Evolutionary conservation across 2,113 vertebrate genomes (phyloP), one percentile per base, ranked within the genome.

Genomic region (Myiozetetes cayanensis): DNA sequence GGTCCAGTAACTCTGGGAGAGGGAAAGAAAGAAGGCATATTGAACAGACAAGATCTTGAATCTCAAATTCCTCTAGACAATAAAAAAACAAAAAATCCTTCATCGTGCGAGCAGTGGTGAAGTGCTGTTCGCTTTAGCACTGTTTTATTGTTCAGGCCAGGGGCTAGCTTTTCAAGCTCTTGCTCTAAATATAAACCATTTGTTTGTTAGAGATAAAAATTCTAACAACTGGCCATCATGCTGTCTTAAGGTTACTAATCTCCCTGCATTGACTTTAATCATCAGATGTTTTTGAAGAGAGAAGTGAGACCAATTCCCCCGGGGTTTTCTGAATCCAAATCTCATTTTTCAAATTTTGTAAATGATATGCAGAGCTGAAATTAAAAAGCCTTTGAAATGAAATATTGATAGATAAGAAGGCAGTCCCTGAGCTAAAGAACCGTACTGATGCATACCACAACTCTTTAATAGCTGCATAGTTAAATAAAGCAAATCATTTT

Each of bases 301-400:
- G 85, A 96, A 95, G 92, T 93, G 94, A 96, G 85, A 87, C 62
- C 43, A 68, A 85, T 87, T 89, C 90, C 91, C 92, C 41, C 28
- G 63, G 61, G 97, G 84, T 74, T 87, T 96, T 94, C 84, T 88
- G 66, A 87, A 70, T 84, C 86, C 61, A 95, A 94, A 96, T 98
- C 92, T 97, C 82, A 91, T 97, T 97, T 97, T 97, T 97, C 91
- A 85, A 63, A 83, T 93, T 78, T 94, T 88, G 58, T 95, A 97
- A 96, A 86, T 94, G 41, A 85, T 93, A 91, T 94, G 94, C 92
- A 96, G 77, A 96, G 94, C 91, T 96, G 71, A 74, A 94, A 88
- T 94, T 94, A 95, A 96, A 95, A 96, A 96, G 76, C 90, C 96
- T 98, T 98, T 98, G 97, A 98, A 98, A 98, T 97, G 78, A 91